Evolutionary conservation across 2,797 vertebrate genomes (phyloP).

Genomic region (Coregonus suidteri): DNA sequence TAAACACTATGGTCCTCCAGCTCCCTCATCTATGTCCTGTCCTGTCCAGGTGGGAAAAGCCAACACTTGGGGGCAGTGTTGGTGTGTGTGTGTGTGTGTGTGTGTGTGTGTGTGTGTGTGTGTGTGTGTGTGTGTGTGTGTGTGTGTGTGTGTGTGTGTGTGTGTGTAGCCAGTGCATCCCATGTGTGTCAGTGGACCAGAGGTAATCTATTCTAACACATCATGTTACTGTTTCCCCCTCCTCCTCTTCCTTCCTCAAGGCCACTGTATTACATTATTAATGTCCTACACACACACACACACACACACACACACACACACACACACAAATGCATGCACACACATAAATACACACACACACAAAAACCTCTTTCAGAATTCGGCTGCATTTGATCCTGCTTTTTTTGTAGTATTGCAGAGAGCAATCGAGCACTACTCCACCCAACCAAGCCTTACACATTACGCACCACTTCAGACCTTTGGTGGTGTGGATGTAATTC

Average conservation of each 20-base stretch:
- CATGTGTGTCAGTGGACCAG: conserved; percentile 6
- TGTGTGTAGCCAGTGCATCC: too few species aligned
- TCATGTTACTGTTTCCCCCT: not conserved
- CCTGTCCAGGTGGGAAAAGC: not conserved
- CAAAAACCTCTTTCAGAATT: not conserved
- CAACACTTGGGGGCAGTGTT: conserved; percentile 3
- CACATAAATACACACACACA: not conserved
- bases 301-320: not conserved
- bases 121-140: not conserved
- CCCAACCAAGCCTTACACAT: not conserved
- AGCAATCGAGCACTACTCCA: not conserved
- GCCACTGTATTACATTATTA: not conserved
- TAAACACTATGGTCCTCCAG: too few species aligned
- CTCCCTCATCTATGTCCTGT: not conserved
- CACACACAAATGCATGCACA: not conserved
- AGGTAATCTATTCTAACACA: conserved; percentile 1
- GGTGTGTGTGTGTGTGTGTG: too few species aligned
- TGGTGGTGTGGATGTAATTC: not conserved
- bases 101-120: not conserved
- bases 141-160: not conserved
- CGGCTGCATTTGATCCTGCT: not conserved
- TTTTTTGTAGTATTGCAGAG: not conserved
- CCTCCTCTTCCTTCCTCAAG: not conserved
- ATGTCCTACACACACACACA: not conserved
- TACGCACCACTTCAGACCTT: not conserved